Evolutionary conservation across 2,113 vertebrate genomes (phyloP).

Genomic region (Ranitomeya variabilis): DNA sequence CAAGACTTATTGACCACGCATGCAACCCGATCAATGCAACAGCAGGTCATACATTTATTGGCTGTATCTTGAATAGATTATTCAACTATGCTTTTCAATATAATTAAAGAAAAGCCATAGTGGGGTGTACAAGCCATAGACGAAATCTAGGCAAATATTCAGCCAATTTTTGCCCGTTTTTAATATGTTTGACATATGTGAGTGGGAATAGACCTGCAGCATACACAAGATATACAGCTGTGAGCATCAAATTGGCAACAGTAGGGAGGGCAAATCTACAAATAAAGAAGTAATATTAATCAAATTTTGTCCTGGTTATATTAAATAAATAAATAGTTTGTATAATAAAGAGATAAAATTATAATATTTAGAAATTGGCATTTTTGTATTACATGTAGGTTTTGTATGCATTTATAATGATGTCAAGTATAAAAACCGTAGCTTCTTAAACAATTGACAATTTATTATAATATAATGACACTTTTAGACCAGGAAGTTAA

Average conservation of each 20-base stretch:
- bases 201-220: neutral
- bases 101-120: too few species aligned
- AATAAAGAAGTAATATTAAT: neutral
- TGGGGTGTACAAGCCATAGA: too few species aligned
- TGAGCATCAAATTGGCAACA: neutral
- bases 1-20: too few species aligned
- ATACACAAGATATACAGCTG: neutral
- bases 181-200: too few species aligned
- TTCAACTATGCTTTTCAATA: too few species aligned
- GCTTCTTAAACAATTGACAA: neutral
- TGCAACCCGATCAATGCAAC: too few species aligned
- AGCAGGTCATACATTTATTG: too few species aligned
- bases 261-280: neutral
- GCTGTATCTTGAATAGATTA: too few species aligned
- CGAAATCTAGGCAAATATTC: too few species aligned
- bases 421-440: neutral
- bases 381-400: neutral
- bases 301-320: too few species aligned
- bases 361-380: neutral
- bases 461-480: slow-evolving; percentile 1
- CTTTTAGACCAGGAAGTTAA: slow-evolving; percentile 10
- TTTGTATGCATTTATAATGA: neutral
- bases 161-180: too few species aligned
- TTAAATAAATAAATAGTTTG: neutral
- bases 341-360: neutral